Conservation (phyloP, 2,888 invertebrate species). For the Rhopalosiphum nymphaeae region DNA sequence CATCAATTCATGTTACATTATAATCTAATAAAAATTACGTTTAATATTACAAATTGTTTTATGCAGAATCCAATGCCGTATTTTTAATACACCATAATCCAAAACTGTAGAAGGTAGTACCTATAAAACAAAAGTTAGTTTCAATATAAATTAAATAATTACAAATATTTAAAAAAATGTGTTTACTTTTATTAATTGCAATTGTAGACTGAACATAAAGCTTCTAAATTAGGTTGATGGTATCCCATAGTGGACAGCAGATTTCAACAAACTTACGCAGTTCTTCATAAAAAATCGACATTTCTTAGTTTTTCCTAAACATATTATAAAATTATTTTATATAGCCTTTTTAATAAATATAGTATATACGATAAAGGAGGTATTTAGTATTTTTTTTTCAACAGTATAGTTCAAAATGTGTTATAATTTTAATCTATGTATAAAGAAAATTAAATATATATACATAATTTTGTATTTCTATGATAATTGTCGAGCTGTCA, state of each 20-base stretch:
- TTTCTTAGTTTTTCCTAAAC: neutral
- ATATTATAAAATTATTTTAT: neutral
- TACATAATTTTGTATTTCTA: too few species aligned
- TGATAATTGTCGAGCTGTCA: too few species aligned
- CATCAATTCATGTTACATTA: neutral
- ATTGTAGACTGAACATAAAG: neutral
- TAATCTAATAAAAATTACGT: neutral
- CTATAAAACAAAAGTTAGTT: neutral
- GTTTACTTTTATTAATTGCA: neutral
- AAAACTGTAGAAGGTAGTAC: neutral
- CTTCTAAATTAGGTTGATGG: neutral
- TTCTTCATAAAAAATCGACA: neutral
- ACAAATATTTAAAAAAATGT: neutral
- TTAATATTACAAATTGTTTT: neutral
- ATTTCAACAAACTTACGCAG: neutral
- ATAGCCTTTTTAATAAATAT: neutral
- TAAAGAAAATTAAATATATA: neutral
- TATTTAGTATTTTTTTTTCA: neutral
- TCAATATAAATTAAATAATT: neutral
- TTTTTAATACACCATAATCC: neutral
- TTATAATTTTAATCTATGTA: neutral
- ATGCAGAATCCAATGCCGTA: neutral
- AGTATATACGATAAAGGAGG: neutral
- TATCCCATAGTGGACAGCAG: neutral
- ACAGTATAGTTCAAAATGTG: neutral